A percentile compares a stretch with the other conserved stretches of the same genome.
phyloP scores from a whole-genome alignment of 1,140 invertebrate species.

The Heliconius hewitsoni region DNA sequence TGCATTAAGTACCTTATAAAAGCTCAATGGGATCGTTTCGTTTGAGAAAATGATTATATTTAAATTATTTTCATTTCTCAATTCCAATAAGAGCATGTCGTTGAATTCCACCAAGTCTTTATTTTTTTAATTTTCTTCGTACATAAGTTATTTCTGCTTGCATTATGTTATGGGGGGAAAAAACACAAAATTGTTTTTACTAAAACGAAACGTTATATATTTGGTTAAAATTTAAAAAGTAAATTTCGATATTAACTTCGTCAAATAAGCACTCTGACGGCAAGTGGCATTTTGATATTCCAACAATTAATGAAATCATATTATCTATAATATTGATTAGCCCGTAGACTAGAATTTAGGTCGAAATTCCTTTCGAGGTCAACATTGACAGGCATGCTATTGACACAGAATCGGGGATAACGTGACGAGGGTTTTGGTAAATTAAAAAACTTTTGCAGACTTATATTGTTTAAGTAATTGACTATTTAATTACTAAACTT shows the following conservation, averaged over 20 bases:
- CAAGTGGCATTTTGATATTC: not conserved
- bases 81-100: too few relatives aligned
- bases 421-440: constrained; percentile 38
- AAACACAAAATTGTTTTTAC: too few relatives aligned
- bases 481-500: not conserved
- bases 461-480: not conserved
- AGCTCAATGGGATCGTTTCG: not conserved
- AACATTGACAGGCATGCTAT: constrained; percentile 53
- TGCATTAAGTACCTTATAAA: not conserved
- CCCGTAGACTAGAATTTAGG: constrained; percentile 49
- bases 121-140: too few relatives aligned
- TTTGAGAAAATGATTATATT: not conserved
- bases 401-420: constrained; percentile 44
- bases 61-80: too few relatives aligned
- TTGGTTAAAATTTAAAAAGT: not conserved
- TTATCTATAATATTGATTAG: constrained; percentile 27
- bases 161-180: too few relatives aligned
- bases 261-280: not conserved
- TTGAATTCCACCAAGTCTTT: too few relatives aligned
- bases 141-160: too few relatives aligned
- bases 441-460: constrained; percentile 15
- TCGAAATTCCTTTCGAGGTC: constrained; percentile 60
- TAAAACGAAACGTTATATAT: too few relatives aligned
- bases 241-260: not conserved
- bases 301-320: not conserved